These are phyloP conservation scores for Microtus montanus DNA, from an alignment of 2,113 vertebrate species.

Conservation along the genomic window DNA sequence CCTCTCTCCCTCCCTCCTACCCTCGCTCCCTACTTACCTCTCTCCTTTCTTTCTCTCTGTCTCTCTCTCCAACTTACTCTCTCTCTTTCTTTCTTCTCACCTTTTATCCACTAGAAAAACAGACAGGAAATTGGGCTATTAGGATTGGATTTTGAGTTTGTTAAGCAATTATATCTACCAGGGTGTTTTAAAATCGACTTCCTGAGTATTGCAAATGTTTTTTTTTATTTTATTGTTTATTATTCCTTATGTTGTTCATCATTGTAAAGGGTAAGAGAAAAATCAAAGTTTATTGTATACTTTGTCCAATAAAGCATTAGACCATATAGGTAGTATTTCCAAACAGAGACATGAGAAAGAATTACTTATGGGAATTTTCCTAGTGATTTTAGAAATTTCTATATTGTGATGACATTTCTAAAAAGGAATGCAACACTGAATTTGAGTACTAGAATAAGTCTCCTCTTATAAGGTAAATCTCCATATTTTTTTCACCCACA, in stretches of 20 bases:
- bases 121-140: neutral
- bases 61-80: no score
- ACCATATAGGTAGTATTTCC: accelerated
- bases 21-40: neutral
- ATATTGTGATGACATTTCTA: accelerated
- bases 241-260: neutral
- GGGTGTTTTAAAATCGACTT: neutral
- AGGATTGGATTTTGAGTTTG: neutral
- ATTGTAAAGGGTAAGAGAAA: neutral
- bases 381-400: neutral
- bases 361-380: neutral
- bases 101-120: neutral
- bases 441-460: neutral
- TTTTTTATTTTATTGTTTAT: neutral
- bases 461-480: neutral
- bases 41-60: no score
- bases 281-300: neutral
- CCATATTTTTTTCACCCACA: accelerated
- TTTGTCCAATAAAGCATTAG: neutral
- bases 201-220: accelerated
- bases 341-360: no score
- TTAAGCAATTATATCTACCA: neutral
- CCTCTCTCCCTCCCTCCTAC: accelerated
- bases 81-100: neutral
- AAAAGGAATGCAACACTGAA: neutral